Percentiles rank a stretch among this genome's conserved stretches.
These are phyloP conservation scores for Nomada ruficornis DNA, from an alignment of 2,888 invertebrate genomes.

Conservation along the genomic window DNA sequence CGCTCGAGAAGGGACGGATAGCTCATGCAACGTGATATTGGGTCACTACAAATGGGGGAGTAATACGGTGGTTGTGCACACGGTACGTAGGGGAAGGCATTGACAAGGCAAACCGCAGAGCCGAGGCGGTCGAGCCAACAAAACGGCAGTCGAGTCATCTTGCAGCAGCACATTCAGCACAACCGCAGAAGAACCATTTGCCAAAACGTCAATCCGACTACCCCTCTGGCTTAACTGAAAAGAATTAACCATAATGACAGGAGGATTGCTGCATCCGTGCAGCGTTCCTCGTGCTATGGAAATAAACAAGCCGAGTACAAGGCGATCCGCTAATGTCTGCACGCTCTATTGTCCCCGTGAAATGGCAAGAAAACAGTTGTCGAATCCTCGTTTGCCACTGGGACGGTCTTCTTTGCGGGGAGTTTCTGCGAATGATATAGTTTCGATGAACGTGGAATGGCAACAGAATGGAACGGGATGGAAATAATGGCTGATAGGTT, in stretches of 20 bases:
- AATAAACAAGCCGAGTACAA: not conserved
- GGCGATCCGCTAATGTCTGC: not conserved
- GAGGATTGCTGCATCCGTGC: not conserved
- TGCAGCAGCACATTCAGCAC: constrained; percentile 49
- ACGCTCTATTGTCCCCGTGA: not conserved
- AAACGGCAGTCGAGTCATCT: constrained; percentile 56
- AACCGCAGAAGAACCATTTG: constrained; percentile 55
- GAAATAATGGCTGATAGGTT: not conserved
- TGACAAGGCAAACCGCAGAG: constrained; percentile 78
- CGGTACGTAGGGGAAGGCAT: constrained; percentile 68
- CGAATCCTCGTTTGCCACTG: too few relatives aligned
- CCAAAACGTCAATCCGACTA: constrained; percentile 54
- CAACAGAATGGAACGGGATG: too few relatives aligned
- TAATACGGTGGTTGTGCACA: constrained; percentile 54
- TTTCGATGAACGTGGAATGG: not conserved
- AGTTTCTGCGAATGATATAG: not conserved
- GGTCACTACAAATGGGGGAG: constrained; percentile 74
- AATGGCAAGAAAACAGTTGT: not conserved
- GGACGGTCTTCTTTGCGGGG: not conserved
- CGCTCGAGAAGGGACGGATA: constrained; percentile 42
- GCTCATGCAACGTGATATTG: constrained; percentile 74
- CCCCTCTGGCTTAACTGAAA: constrained; percentile 5
- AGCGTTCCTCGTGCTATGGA: not conserved
- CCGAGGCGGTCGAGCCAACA: constrained; percentile 61
- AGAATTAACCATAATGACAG: constrained; percentile 33